Conservation (phyloP, 2,797 vertebrate genomes). For the Valencia hispanica region DNA sequence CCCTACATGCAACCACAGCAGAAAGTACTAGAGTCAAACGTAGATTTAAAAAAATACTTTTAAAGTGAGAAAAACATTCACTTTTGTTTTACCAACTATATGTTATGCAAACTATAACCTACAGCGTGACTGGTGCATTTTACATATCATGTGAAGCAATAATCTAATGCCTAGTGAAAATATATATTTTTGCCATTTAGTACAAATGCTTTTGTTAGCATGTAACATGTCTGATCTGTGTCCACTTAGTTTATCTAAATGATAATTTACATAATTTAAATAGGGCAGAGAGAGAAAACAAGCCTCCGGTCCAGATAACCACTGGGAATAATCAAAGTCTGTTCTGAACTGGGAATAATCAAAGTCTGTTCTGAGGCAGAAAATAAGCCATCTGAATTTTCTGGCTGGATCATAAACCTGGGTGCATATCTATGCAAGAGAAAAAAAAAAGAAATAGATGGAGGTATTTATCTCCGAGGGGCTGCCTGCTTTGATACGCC, state of each 20-base stretch:
- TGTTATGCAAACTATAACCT: background rate
- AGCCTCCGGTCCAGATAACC: conserved; percentile 14
- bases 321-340: conserved; percentile 30
- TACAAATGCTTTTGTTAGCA: background rate
- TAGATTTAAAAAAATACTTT: no score
- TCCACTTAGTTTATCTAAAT: background rate
- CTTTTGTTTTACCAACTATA: background rate
- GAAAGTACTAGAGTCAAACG: no score
- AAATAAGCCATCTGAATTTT: conserved; percentile 33
- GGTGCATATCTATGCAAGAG: conserved; percentile 48
- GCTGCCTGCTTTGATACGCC: conserved; percentile 65
- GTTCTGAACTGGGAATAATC: conserved; percentile 30
- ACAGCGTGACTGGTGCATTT: background rate
- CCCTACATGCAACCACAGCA: no score
- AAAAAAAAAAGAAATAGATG: conserved; percentile 32
- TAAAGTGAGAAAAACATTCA: background rate
- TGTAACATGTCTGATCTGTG: conserved; percentile 11
- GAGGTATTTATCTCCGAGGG: conserved; percentile 66
- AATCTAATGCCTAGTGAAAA: background rate
- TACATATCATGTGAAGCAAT: background rate
- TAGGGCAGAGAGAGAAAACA: background rate
- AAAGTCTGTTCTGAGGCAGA: conserved; percentile 22
- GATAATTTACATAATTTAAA: conserved; percentile 25
- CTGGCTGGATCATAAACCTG: conserved; percentile 33
- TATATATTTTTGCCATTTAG: background rate